Evolutionary conservation across 2,888 invertebrate species (phyloP).

Genomic region (Nipponacmea schrenckii): DNA sequence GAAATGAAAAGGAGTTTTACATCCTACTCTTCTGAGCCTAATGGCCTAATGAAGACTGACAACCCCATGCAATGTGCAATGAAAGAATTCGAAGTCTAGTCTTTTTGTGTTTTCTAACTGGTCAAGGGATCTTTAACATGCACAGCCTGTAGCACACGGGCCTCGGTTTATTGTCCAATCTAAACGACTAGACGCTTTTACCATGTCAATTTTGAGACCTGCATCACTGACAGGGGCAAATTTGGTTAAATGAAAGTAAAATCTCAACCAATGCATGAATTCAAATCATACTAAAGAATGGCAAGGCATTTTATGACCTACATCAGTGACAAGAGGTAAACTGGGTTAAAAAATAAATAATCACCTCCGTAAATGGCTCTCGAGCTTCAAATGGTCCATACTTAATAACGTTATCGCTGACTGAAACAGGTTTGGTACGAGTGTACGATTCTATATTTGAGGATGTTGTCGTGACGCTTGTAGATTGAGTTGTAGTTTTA

Average conservation of each 20-base stretch:
- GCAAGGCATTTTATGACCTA: neutral
- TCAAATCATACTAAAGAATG: neutral
- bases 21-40: too few relatives aligned
- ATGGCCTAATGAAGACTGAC: too few relatives aligned
- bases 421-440: slow-evolving; percentile 68
- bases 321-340: too few relatives aligned
- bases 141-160: too few relatives aligned
- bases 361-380: slow-evolving; percentile 71
- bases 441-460: slow-evolving; percentile 75
- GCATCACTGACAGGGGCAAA: too few relatives aligned
- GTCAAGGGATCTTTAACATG: too few relatives aligned
- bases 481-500: slow-evolving; percentile 81
- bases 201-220: too few relatives aligned
- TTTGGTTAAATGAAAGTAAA: neutral
- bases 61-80: too few relatives aligned
- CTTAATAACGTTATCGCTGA: slow-evolving; percentile 82
- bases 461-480: slow-evolving; percentile 81
- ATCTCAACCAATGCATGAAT: neutral
- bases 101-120: too few relatives aligned
- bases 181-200: too few relatives aligned
- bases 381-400: slow-evolving; percentile 90
- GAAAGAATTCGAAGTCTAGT: too few relatives aligned
- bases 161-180: too few relatives aligned
- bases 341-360: neutral
- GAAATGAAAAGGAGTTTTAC: neutral